Conservation (phyloP, 2,797 vertebrate genomes). For the Denticeps clupeoides region DNA sequence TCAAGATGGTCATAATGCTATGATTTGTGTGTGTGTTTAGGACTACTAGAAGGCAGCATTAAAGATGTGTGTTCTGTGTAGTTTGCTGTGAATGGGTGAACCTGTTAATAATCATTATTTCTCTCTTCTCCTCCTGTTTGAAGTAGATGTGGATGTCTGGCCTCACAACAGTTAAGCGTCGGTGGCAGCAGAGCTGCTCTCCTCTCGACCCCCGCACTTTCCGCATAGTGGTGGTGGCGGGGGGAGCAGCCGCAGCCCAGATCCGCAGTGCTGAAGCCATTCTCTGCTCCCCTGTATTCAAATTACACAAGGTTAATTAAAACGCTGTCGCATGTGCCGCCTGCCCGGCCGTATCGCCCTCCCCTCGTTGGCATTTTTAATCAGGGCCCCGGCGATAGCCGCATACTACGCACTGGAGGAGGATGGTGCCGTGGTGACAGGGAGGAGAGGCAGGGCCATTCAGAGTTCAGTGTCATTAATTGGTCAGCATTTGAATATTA, state of each 20-base stretch:
- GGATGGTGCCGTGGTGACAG: conserved; percentile 45
- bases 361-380: conserved; percentile 35
- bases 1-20: no score
- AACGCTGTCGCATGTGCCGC: conserved; percentile 55
- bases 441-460: conserved; percentile 39
- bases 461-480: conserved; percentile 80
- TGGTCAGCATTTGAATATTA: conserved; percentile 81
- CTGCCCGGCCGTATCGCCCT: conserved; percentile 59
- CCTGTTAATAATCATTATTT: no score
- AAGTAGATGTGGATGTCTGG: no score
- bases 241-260: neutral
- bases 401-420: conserved; percentile 45
- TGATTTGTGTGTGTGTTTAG: no score
- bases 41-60: no score
- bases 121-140: no score
- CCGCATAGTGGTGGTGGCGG: neutral
- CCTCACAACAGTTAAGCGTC: no score
- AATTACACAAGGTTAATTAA: conserved; percentile 81
- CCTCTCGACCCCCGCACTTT: no score
- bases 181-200: no score
- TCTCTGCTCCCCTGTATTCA: conserved; percentile 49
- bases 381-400: conserved; percentile 42
- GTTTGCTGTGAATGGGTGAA: no score
- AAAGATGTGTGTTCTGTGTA: no score
- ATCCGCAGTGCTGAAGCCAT: neutral